Base-by-base conservation (phyloP, 2,797 vertebrate genomes). In the Taenioides sp. region DNA sequence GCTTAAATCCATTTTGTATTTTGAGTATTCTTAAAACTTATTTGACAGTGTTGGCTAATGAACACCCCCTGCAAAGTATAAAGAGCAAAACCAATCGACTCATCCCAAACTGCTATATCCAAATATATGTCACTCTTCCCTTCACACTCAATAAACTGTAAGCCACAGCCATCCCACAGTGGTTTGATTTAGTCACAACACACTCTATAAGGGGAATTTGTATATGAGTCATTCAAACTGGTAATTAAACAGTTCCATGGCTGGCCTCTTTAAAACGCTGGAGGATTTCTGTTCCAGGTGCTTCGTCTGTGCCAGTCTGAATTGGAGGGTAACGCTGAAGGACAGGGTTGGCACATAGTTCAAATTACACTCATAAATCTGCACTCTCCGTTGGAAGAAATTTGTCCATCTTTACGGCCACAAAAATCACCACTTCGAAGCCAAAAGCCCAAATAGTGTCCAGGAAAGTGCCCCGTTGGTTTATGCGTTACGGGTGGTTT, bases 371-470 rank as follows among this genome's bases (percentile, higher is more conserved):
- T 73, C 73, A 77, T 76, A 86, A 80, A 73, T 67, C 76, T 70
- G 22, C 17, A 31, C 68, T 59, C 68, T 28, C 2, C 47, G 71
- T 60, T 84, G 84, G 79, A 83, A 71, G 71, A 23, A 68, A 83
- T 62, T 37, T 61, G 43, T 2, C 73, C 43, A 67, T 80, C 78
- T 66, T 86, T 86, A 80, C 86, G 87, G 84, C 76, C 80, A 78
- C 79, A 86, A 77, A 78, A 78, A 83, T 90, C 88, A 88, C 67
- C 83, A 71, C 89, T 90, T 91, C 86, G 86, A 87, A 82, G 54
- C 17, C 81, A 67, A 22, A 5, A 60, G 18, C 74, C 75, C 66
- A 31, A 49, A 67, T 59, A 22, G 34, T 6, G 70, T 79, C 73
- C 85, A 82, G 80, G 85, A 88, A 86, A 87, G 74, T 65, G 47